Evolutionary conservation across 2,797 vertebrate species (phyloP), one percentile per base, ranked within the genome.

Genomic region (Moxostoma hubbsi): DNA sequence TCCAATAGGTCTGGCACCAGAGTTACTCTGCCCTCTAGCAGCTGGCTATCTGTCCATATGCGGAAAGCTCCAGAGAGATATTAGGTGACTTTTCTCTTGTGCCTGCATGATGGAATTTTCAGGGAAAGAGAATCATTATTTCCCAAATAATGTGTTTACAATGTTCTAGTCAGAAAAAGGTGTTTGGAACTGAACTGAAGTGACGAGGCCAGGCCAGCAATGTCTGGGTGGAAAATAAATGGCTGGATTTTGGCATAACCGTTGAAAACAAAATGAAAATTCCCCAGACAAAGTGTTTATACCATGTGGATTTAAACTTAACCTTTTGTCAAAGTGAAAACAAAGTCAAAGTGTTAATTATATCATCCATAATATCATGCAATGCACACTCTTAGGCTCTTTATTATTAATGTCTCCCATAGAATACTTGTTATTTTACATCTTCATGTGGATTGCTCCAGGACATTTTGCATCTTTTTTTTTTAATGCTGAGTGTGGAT

Each of bases 1-100:
- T 85, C 80, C 57, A 83, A 71, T 15, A 68, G 64, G 80, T 80
- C 84, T 82, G 84, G 84, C 92, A 91, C 89, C 89, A 86, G 85
- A 75, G 7, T 87, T 90, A 80, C 83, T 89, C 69, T 80, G 77
- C 61, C 72, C 73, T 78, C 59, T 82, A 78, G 78, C 72, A 69
- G 71, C 75, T 12, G 77, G 73, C 82, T 69, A 45, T 73, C 84
- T 81, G 64, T 82, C 72, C 75, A 73, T 50, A 80, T 47, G 49
- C 76, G 75, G 68, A 59, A 77, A 54, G 55, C 76, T 72, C 54
- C 12, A 63, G 62, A 75, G 66, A 73, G 51, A 59, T 72, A 12
- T 74, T 66, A 46, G 63, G 80, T 47, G 53, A 11, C 71, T 63
- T 74, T 77, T 13, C 53, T 77, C 50, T 85, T 79, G 50, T 84